Base-by-base conservation (phyloP, 2,888 invertebrate genomes). In the Polymixis lichenea region DNA sequence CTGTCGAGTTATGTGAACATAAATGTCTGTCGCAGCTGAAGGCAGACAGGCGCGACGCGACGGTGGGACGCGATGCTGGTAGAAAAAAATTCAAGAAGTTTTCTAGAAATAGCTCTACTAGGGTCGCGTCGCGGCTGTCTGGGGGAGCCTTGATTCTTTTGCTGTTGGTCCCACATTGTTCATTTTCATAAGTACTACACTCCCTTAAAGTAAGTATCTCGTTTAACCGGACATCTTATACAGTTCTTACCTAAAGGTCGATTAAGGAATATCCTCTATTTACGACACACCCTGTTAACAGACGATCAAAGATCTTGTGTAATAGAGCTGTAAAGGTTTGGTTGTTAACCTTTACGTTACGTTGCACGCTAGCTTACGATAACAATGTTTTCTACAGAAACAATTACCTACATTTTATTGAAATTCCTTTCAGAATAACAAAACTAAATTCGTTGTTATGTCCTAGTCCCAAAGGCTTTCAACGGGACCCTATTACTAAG, bases 271-370 rank as follows among this genome's bases (percentile, higher is more conserved):
- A 61, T 38, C n/a, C 28, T 38, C 25, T 70, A 61, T 79, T 79
- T 61, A 71, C 38, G 49, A 28, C 55, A n/a, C 28, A 28, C 8
- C 80, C 22, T 51, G 38, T 62, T 22, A 73, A 62, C 38, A 49
- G 28, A 55, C 38, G 28, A 56, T 56, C 49, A 43, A 49, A 80
- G n/a, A 43, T 72, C 49, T 55, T 25, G 55, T 51, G n/a, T 64
- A 56, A 72, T 32, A 51, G 72, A 56, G n/a, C 38, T 43, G 13
- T 80, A n/a, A 49, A 49, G 55, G 80, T 38, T 72, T n/a, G n/a
- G n/a, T n/a, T n/a, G n/a, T n/a, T n/a, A 62, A 80, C 61, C 28
- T n/a, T 51, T 46, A 32, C 49, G n/a, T 72, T 53, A 58, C 3
- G 51, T 43, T 58, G 22, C 43, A 58, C 15, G 55, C 55, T 51